Base-by-base conservation (phyloP, 1,140 invertebrate genomes). In the Caenorhabditis elegans region DNA sequence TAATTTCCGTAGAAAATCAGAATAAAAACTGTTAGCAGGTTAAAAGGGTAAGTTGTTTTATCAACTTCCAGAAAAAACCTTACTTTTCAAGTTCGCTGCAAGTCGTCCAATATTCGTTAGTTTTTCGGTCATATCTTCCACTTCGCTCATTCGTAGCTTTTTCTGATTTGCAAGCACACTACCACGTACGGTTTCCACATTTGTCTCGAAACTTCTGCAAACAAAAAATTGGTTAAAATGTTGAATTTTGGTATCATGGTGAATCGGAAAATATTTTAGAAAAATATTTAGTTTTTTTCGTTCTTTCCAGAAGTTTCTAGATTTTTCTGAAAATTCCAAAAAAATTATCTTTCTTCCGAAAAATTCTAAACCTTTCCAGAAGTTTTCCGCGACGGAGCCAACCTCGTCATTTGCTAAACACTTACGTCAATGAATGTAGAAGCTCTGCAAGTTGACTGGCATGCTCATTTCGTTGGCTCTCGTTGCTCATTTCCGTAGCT, bases 71-170 rank as follows among this genome's bases (percentile, higher is more conserved):
- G n/a, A n/a, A n/a, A n/a, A n/a, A 48, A 84, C 19, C 76, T 36
- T 49, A 88, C 87, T 86, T 83, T 88, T 88, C 31, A 88, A 31
- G 31, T 83, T 83, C 3, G 87, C 87, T 17, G 87, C 86, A 28
- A 84, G 78, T 34, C 85, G 46, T 36, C 87, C 87, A 75, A 88
- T 86, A 46, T 88, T 75, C 1, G 87, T 85, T 19, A 88, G 76
- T 31, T 75, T 83, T n/a, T 77, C 65, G 13, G 87, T 88, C 46
- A 89, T 79, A 53, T 82, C 70, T 47, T 89, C 89, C n/a, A 89
- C 88, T 85, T 89, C 88, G 24, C 51, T 84, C 88, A 89, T 88
- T 55, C 85, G 65, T 60, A 89, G 70, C 77, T 89, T 89, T 34
- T 86, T 77, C 36, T 89, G 90, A 34, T 78, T 84, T 28, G 86